Percentiles rank a stretch among this genome's conserved stretches.
phyloP scores from a whole-genome alignment of 2,888 invertebrate genomes.

The Ichneumoninae sp. region DNA sequence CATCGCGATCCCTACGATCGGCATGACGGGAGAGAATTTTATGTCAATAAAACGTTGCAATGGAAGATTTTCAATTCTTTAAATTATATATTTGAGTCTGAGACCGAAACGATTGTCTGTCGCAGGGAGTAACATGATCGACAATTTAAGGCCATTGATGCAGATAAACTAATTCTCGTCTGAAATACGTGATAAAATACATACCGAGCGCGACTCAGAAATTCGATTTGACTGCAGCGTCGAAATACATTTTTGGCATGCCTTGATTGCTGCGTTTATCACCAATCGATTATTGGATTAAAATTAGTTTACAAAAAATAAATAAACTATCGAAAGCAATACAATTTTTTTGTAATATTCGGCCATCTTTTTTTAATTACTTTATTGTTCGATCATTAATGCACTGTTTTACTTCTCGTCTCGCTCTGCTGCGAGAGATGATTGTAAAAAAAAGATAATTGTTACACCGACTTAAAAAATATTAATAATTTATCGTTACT shows the following conservation, averaged over 20 bases:
- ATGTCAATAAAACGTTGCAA: background rate
- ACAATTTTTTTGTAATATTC: background rate
- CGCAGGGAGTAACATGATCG: too few species aligned
- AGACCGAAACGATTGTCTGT: too few species aligned
- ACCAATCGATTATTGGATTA: background rate
- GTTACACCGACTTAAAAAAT: background rate
- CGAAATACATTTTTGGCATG: too few species aligned
- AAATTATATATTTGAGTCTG: too few species aligned
- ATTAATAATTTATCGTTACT: background rate
- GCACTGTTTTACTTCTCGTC: background rate
- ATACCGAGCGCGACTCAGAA: too few species aligned
- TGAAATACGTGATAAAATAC: too few species aligned
- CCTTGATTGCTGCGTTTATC: too few species aligned
- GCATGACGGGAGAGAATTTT: slow-evolving; percentile 10
- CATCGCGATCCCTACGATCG: background rate
- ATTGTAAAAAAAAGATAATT: background rate
- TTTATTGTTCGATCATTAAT: background rate
- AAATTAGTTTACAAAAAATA: background rate
- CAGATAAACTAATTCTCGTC: too few species aligned
- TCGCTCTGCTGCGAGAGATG: background rate
- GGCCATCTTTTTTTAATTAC: background rate
- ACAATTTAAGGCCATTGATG: too few species aligned
- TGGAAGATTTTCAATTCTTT: background rate
- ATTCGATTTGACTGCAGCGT: too few species aligned
- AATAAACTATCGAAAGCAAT: background rate